Evolutionary conservation across 2,888 invertebrate species (phyloP).

Genomic region (Oscheius sp.): DNA sequence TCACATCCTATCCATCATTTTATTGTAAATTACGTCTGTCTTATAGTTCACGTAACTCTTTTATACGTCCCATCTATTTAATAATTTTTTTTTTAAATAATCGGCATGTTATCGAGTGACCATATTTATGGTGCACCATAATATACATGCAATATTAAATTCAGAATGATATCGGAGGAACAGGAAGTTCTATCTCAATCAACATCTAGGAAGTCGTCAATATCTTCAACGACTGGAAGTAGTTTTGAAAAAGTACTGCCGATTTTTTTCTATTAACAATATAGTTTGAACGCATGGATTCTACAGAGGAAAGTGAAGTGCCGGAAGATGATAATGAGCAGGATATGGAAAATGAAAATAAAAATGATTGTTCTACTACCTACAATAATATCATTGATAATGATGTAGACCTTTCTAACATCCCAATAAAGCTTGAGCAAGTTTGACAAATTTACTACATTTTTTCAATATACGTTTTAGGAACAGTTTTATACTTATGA

Average conservation of each 20-base stretch:
- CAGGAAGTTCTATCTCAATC: too few species aligned
- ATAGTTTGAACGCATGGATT: neutral
- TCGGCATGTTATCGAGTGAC: too few species aligned
- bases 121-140: too few species aligned
- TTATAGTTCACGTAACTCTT: too few species aligned
- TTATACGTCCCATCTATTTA: too few species aligned
- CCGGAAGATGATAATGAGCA: constrained; percentile 33
- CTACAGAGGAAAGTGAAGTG: neutral
- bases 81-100: too few species aligned
- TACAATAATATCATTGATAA: neutral
- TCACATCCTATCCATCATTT: too few species aligned
- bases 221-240: constrained; percentile 21
- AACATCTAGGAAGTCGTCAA: constrained; percentile 20
- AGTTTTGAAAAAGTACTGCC: constrained; percentile 31
- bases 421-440: constrained; percentile 41
- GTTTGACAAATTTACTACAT: neutral
- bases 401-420: constrained; percentile 27
- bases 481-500: constrained; percentile 52
- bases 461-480: neutral
- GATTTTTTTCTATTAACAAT: too few species aligned
- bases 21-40: too few species aligned
- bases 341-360: neutral
- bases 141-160: too few species aligned
- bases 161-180: too few species aligned
- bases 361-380: neutral